phyloP scores from a whole-genome alignment of 1,140 invertebrate species.

The Sminthurides bifidus region DNA sequence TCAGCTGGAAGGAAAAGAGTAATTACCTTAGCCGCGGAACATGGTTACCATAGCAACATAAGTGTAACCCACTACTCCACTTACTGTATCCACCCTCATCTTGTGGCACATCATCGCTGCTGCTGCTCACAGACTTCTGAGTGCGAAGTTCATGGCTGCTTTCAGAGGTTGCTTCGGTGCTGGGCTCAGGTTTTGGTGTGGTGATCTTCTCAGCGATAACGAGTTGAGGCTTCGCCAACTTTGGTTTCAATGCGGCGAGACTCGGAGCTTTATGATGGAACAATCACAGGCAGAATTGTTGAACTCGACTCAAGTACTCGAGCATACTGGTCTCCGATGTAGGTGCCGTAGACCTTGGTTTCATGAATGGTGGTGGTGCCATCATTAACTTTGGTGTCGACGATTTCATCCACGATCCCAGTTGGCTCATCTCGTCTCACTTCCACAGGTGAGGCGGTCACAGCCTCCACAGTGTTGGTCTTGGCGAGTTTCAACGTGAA shows the following conservation, averaged over 20 bases:
- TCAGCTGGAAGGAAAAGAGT: slow-evolving; percentile 9
- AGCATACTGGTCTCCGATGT: slow-evolving; percentile 74
- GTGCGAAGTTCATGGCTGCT: slow-evolving; percentile 15
- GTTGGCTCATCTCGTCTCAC: slow-evolving; percentile 44
- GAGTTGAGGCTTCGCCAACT: slow-evolving; percentile 2
- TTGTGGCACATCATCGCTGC: slow-evolving; percentile 16
- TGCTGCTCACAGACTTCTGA: slow-evolving; percentile 19
- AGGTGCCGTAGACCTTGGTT: slow-evolving; percentile 75
- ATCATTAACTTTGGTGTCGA: slow-evolving; percentile 68
- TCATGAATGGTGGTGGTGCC: slow-evolving; percentile 72
- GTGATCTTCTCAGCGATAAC: neutral
- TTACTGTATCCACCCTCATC: neutral
- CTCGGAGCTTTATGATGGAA: slow-evolving; percentile 13
- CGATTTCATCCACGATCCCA: slow-evolving; percentile 63
- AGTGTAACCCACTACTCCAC: neutral
- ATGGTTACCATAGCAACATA: neutral
- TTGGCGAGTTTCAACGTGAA: slow-evolving; percentile 26
- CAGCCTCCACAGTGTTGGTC: neutral
- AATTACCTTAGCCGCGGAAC: neutral
- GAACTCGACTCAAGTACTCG: slow-evolving; percentile 59
- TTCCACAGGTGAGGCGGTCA: slow-evolving; percentile 5
- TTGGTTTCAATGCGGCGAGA: neutral
- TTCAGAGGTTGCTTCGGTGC: slow-evolving; percentile 10
- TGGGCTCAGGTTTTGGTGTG: slow-evolving; percentile 4
- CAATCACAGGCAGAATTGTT: slow-evolving; percentile 38